Percentiles rank a stretch among this genome's conserved stretches.
These are phyloP conservation scores for Habrosyne pyritoides DNA, from an alignment of 2,888 invertebrate genomes.

Conservation along the genomic window DNA sequence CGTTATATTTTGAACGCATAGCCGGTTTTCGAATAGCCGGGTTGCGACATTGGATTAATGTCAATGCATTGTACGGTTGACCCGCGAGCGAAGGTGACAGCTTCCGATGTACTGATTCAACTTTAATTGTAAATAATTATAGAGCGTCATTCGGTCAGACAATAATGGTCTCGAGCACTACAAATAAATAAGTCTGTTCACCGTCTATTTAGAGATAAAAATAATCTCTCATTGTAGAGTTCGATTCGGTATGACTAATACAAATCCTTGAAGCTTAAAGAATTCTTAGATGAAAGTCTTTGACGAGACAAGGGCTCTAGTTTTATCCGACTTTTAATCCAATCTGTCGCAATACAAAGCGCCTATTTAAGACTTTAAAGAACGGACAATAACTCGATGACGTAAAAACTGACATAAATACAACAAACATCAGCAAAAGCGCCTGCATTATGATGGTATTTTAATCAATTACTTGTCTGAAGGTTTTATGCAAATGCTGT, in stretches of 20 bases:
- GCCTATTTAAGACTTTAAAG: not conserved
- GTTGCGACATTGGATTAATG: not conserved
- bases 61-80: not conserved
- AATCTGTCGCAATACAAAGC: not conserved
- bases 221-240: not conserved
- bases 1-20: not conserved
- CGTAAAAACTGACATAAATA: not conserved
- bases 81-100: not conserved
- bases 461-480: conserved; percentile 32
- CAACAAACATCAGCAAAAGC: not conserved
- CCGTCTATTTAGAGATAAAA: not conserved
- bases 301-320: not conserved
- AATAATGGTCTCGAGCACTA: not conserved
- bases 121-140: not conserved
- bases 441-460: conserved; percentile 9
- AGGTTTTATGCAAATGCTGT: conserved; percentile 30
- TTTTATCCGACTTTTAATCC: not conserved
- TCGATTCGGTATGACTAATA: conserved; percentile 1
- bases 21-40: not conserved
- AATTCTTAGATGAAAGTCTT: not conserved
- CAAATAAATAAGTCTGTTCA: not conserved
- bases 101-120: not conserved
- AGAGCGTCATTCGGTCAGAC: not conserved
- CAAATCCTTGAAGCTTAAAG: not conserved
- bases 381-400: not conserved